A percentile compares a stretch with the other conserved stretches of the same genome.
Evolutionary conservation across 2,888 invertebrate species (phyloP).

Genomic region (Drosophila rubida): DNA sequence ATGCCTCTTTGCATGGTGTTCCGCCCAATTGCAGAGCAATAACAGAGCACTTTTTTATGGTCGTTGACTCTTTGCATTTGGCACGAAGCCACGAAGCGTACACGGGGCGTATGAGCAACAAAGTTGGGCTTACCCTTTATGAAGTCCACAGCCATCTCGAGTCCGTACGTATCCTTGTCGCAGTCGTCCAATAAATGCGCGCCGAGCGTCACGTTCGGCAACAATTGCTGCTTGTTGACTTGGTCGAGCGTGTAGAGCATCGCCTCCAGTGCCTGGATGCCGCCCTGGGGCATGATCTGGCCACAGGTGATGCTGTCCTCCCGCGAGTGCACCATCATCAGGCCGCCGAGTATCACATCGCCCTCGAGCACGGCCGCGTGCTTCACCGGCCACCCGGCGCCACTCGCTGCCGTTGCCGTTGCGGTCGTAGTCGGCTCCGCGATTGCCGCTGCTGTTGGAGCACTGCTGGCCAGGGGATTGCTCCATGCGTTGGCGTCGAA

Average conservation of each 20-base stretch:
- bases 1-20: constrained; percentile 12
- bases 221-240: constrained; percentile 88
- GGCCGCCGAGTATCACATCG: constrained; percentile 93
- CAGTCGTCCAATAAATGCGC: constrained; percentile 97
- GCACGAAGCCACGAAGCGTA: constrained; percentile 17
- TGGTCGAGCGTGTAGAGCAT: constrained; percentile 96
- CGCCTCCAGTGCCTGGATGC: constrained; percentile 94
- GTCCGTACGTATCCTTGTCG: constrained; percentile 97
- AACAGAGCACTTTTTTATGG: constrained; percentile 24
- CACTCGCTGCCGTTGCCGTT: constrained; percentile 14
- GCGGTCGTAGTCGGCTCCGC: constrained; percentile 2
- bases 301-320: constrained; percentile 95
- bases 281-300: constrained; percentile 97
- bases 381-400: constrained; percentile 90
- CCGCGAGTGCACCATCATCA: constrained; percentile 98
- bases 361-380: constrained; percentile 95
- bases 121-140: constrained; percentile 92
- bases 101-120: neutral
- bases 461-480: constrained; percentile 10
- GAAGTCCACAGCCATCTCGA: constrained; percentile 98
- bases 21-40: constrained; percentile 19
- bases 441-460: constrained; percentile 6
- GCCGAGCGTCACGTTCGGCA: constrained; percentile 92
- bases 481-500: constrained; percentile 1
- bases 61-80: constrained; percentile 14